Base-by-base conservation (phyloP, 2,888 invertebrate genomes). In the Leptinotarsa rubiginosa region DNA sequence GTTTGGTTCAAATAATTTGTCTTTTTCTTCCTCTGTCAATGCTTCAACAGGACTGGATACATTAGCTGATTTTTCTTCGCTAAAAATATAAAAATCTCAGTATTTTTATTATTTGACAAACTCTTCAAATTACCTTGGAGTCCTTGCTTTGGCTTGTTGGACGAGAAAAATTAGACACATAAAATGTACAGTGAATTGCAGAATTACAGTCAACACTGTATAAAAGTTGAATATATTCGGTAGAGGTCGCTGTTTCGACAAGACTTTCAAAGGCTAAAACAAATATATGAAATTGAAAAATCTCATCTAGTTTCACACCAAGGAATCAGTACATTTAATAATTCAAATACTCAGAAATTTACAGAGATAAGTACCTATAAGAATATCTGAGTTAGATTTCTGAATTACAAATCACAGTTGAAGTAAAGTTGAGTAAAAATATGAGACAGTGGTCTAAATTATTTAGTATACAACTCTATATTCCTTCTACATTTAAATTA, bases 151-250 rank as follows among this genome's bases (percentile, higher is more conserved):
- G 1, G 97, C 97, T 87, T 95, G 93, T 76, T 92, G 92, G 3
- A 98, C 97, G 80, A 99, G 89, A 87, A 94, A 98, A 67, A 98
- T 92, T 49, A 99, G 92, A 81, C 96, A 95, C 13, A 92, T 86
- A 89, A 99, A 99, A 87, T 99, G 99, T 5, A 99, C 96, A 47
- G 94, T 92, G 88, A 99, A 99, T 89, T 99, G 99, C 1, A 94
- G 88, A 65, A 98, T 89, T 73, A 99, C 99, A 2, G 99, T 99
- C 83, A 96, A 90, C 80, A 99, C 92, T 0, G 99, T 99, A 88
- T 99, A 99, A 69, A 96, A 87, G 88, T 99, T 99, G 89, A 99
- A 99, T 80, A 99, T 99, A 87, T 99, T 99, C 64, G 99, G 97
- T 81, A 99, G 90, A 1, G 99, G 99, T 56, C 99, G 92, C 87